A percentile compares a stretch with the other conserved stretches of the same genome.
phyloP scores from a whole-genome alignment of 2,888 invertebrate genomes.

The Xanthostigma xanthostigma region DNA sequence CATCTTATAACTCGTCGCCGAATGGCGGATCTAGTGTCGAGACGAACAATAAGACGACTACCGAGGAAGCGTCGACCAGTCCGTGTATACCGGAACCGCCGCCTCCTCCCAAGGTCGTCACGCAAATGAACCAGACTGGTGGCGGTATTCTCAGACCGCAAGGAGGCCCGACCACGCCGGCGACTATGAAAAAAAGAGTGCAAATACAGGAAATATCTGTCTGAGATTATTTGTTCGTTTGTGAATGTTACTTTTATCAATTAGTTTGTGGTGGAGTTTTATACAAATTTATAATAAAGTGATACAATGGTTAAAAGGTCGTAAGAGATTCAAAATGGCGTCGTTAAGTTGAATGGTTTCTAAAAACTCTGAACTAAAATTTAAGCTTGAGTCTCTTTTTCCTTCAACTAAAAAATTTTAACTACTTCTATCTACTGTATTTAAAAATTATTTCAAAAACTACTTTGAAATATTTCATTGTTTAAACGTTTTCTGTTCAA shows the following conservation, averaged over 20 bases:
- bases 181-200: slow-evolving; percentile 74
- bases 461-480: too few relatives aligned
- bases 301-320: background rate
- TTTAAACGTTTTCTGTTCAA: too few relatives aligned
- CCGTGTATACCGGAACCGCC: slow-evolving; percentile 43
- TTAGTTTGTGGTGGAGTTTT: background rate
- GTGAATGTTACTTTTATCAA: background rate
- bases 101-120: slow-evolving; percentile 39
- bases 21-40: slow-evolving; percentile 31
- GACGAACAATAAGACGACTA: slow-evolving; percentile 28
- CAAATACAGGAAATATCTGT: slow-evolving; percentile 89
- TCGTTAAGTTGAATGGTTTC: too few relatives aligned
- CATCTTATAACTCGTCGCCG: slow-evolving; percentile 24
- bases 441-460: too few relatives aligned
- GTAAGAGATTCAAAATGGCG: background rate
- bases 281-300: background rate
- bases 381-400: too few relatives aligned
- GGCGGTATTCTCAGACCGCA: slow-evolving; percentile 47
- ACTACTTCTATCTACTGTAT: too few relatives aligned
- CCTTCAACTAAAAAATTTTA: too few relatives aligned
- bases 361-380: too few relatives aligned
- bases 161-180: slow-evolving; percentile 48
- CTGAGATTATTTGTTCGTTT: slow-evolving; percentile 31
- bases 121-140: slow-evolving; percentile 34
- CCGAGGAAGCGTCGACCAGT: slow-evolving; percentile 22